These are phyloP conservation scores for Paraescarpia echinospica DNA, from an alignment of 1,140 invertebrate genomes.

Conservation along the genomic window DNA sequence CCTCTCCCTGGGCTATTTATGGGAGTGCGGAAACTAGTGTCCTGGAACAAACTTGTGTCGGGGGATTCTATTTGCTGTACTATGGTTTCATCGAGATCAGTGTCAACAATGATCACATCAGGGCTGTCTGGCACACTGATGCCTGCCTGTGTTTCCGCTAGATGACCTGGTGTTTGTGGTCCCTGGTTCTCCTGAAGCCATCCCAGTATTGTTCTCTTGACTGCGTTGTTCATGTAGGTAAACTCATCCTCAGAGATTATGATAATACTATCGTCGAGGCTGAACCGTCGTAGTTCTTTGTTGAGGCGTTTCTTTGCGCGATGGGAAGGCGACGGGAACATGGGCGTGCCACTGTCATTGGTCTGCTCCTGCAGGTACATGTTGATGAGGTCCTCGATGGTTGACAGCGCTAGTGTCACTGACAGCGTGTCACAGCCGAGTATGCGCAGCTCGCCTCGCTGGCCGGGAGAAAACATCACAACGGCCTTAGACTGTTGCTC, in stretches of 20 bases:
- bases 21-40: background rate
- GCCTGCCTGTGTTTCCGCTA: background rate
- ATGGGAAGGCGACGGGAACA: background rate
- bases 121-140: background rate
- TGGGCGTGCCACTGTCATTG: background rate
- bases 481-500: constrained; percentile 1
- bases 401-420: constrained; percentile 15
- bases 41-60: background rate
- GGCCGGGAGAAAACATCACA: background rate
- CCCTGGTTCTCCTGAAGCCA: constrained; percentile 11
- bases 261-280: background rate
- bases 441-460: background rate
- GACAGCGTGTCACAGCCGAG: constrained; percentile 16
- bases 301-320: background rate
- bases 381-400: constrained; percentile 21
- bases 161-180: background rate
- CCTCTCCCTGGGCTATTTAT: background rate
- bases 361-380: constrained; percentile 2
- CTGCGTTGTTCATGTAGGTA: background rate
- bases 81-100: background rate
- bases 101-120: background rate
- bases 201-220: constrained; percentile 14
- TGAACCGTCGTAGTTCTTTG: constrained; percentile 18
- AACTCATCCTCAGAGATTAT: background rate
- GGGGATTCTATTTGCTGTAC: background rate